A percentile compares a stretch with the other conserved stretches of the same genome.
Evolutionary conservation across 2,113 vertebrate genomes (phyloP).

Genomic region (Numida meleagris): DNA sequence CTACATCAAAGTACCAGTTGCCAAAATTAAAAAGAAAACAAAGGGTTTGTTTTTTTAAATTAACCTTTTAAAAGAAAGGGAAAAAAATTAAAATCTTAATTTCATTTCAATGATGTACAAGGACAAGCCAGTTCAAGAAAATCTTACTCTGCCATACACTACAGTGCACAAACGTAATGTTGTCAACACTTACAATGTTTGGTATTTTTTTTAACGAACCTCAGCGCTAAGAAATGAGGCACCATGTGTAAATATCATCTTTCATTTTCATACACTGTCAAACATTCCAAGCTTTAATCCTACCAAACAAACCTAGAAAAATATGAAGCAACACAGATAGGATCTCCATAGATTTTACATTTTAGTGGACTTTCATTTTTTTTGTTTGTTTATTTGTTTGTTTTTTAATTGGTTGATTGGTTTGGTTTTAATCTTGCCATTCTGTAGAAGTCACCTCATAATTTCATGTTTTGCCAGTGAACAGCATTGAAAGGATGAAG

Average conservation of each 20-base stretch:
- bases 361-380: no score
- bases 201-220: neutral
- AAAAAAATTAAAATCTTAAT: neutral
- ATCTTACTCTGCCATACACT: accelerated
- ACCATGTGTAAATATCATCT: neutral
- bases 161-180: neutral
- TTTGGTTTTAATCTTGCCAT: neutral
- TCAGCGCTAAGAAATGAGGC: neutral
- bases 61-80: neutral
- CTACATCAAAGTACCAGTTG: neutral
- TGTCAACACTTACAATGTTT: neutral
- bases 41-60: neutral
- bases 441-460: neutral
- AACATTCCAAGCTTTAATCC: neutral
- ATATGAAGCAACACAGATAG: accelerated
- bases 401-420: neutral
- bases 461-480: neutral
- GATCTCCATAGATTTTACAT: accelerated
- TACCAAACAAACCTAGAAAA: neutral
- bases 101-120: neutral
- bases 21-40: neutral
- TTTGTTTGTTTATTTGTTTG: neutral
- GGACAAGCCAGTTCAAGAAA: neutral
- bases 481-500: neutral
- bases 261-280: neutral